Evolutionary conservation across 2,113 vertebrate genomes (phyloP), one percentile per base, ranked within the genome.

Genomic region (Hiodon alosoides): DNA sequence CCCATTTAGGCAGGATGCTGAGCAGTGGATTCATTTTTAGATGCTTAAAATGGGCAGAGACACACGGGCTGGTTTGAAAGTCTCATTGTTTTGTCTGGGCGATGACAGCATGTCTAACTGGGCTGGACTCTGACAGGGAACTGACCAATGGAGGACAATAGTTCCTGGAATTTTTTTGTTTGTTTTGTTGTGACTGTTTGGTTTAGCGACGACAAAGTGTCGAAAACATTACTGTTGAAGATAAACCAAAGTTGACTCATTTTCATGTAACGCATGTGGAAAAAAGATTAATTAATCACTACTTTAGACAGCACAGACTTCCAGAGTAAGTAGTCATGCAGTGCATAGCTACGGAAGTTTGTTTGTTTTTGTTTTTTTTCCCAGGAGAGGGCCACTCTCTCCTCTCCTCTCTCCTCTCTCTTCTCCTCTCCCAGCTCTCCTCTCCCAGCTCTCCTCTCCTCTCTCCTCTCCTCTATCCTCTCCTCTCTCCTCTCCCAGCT

Each of bases 311-410:
- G 14, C 16, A 31, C 53, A 55, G 68, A 52, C 5, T 31, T 31
- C 68, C 17, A 61, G 7, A 14, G 53, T 31, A 54, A 54, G 52
- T 52, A 10, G 52, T 69, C 2, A 48, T 8, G 68, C n/a, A 14
- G 50, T 52, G n/a, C 50, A 16, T n/a, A 13, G 54, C 67, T 53
- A 69, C 13, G 52, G 16, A 13, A 69, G 68, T 69, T 69, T 69
- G 9, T 69, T 69, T 52, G 17, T 9, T 14, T 4, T 61, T 2
- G 10, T 1, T 7, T 31, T 5, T 11, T 31, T 14, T 31, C 48
- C 16, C 52, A 53, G 17, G 7, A 47, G 10, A 47, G 47, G 47
- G 52, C 31, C 8, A 14, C 16, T 17, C 31, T 54, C 53, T 69
- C 67, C 16, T 4, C 17, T 69, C 51, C 52, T 69, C 9, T 69